Base-by-base conservation (phyloP, 2,797 vertebrate genomes). In the Picus viridis region DNA sequence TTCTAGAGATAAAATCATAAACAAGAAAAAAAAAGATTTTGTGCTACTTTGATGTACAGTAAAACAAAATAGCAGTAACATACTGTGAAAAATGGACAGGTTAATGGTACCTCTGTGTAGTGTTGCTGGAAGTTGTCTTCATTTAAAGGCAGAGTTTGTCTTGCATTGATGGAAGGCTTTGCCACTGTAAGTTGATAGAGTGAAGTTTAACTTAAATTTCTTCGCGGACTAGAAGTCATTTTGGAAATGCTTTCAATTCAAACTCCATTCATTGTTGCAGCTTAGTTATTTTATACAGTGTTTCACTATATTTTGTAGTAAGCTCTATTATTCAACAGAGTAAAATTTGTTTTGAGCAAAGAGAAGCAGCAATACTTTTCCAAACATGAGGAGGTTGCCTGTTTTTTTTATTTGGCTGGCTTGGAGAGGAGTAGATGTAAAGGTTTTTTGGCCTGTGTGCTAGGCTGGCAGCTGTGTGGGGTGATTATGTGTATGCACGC, bases 131-230 rank as follows among this genome's bases (percentile, higher is more conserved):
- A 92, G 85, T 95, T 95, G 77, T 94, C 91, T 96, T 96, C 95
- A 94, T 96, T 96, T 92, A 95, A 96, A 96, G 92, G 9, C 83
- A 81, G 90, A 92, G 74, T 95, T 97, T 96, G 88, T 95, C 74
- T 54, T 91, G 64, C n/a, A 12, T 18, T 96, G 96, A 97, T 96
- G 84, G 92, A 97, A 36, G 67, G 69, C 85, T 94, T 95, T 96
- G 91, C 86, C 88, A 68, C 88, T 86, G 43, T 62, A 83, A 95
- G 75, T 86, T 97, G 97, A 97, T 95, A 65, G 93, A 97, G 70
- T 96, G 88, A 95, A 74, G 70, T 96, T 97, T 94, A 97, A 95
- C 83, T 95, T 95, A 77, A 93, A 91, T 94, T 94, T 96, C 86
- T 94, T 91, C 85, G 89, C 92, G 86, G 94, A 90, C 81, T 43